Conservation (phyloP, 1,140 invertebrate genomes). For the Brachionus asplanchnoidis region DNA sequence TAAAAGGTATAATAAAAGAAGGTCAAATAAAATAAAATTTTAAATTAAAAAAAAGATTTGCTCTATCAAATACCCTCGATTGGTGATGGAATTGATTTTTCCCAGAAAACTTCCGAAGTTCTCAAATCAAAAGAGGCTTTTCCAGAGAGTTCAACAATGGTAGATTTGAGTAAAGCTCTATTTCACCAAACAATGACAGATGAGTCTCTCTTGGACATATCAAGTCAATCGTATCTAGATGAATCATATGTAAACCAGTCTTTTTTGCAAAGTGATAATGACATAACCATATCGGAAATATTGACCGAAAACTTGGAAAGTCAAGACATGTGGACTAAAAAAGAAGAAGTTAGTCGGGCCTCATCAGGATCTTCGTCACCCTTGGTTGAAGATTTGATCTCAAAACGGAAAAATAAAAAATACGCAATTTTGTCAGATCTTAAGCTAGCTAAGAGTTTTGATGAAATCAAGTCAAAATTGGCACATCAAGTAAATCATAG, state of each 20-base stretch:
- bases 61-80: slow-evolving; percentile 31
- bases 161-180: slow-evolving; percentile 36
- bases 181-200: slow-evolving; percentile 6
- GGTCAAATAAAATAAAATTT: neutral
- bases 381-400: neutral
- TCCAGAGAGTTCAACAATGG: neutral
- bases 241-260: neutral
- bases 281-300: neutral
- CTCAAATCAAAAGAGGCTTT: neutral
- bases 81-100: slow-evolving; percentile 34
- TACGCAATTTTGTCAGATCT: slow-evolving; percentile 20
- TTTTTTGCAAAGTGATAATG: slow-evolving; percentile 20
- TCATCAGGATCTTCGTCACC: neutral
- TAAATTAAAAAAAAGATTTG: neutral
- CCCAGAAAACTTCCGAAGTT: neutral
- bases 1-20: neutral
- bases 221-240: slow-evolving; percentile 11
- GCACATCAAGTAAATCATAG: neutral
- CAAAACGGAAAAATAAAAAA: slow-evolving; percentile 17
- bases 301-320: neutral
- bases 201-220: slow-evolving; percentile 33
- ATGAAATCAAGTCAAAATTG: slow-evolving; percentile 28
- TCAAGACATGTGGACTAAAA: neutral
- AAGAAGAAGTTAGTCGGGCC: neutral
- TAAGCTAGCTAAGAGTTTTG: slow-evolving; percentile 34